Base-by-base conservation (phyloP, 2,888 invertebrate species). In the Slavum lentiscoides region DNA sequence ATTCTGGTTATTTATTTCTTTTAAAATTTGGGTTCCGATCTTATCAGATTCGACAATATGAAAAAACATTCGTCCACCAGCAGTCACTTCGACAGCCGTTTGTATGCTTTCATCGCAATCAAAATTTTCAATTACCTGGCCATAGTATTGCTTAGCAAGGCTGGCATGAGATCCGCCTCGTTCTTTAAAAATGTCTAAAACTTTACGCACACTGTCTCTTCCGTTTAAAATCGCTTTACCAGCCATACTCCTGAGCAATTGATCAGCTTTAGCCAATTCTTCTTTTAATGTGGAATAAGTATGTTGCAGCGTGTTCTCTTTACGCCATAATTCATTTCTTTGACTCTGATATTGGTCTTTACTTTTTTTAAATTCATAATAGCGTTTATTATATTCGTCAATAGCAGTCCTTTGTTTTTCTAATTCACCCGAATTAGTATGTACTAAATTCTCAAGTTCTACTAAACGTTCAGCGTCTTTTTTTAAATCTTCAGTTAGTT, bases 1-100 rank as follows among this genome's bases (percentile, higher is more conserved):
- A 85, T 94, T 94, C 85, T 97, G 94, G 82, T 94, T 90, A 87
- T 99, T 99, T 94, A 99, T 98, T 88, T 98, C 98, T 87, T 97
- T 96, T 70, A 99, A 88, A 83, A 99, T 97, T 86, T 95, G 94
- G 0, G 98, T 98, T 13, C 98, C 98, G 72, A 98, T 95, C 83
- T 93, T 93, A 86, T 99, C 99, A 0, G 96, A 96, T 86, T 98
- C 97, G 7, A 99, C 97, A 82, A 99, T 96, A 87, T 99, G 99
- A 88, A 98, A 97, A 88, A 99, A 99, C 61, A 99, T 88, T 84
- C 98, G 88, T 84, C 88, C 89, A 68, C 90, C 90, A 70, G 90
- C 90, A 39, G 90, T 91, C 81, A 95, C 98, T 89, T 99, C 99
- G 1, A 99, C 98, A 80, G 98, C 98, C 2, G 98, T 98, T 86